Base-by-base conservation (phyloP, 1,140 invertebrate genomes). In the Antheraea pernyi region DNA sequence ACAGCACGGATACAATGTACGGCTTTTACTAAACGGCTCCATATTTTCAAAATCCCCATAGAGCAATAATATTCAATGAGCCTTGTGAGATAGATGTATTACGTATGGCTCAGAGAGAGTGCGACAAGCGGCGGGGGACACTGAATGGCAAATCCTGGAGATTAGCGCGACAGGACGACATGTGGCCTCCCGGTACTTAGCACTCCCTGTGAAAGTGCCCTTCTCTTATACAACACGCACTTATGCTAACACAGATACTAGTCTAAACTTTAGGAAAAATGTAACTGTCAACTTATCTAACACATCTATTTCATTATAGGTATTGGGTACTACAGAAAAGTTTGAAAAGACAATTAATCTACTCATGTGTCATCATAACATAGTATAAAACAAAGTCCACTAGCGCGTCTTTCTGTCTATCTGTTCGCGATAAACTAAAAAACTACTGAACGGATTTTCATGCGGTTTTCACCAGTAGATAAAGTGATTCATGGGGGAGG, bases 1-100 rank as follows among this genome's bases (percentile, higher is more conserved):
- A 82, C 75, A 78, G 82, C 82, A 86, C 83, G 82, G 88, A 91
- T 91, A 92, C 91, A 92, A 88, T 91, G 86, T 91, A 86, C 82
- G 84, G 89, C 86, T 91, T 88, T 88, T 80, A 85, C 84, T 92
- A 92, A 91, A 91, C 88, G 89, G 85, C 83, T 93, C 86, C 92
- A 93, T 92, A 92, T 93, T 92, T 92, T 91, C 88, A 92, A 92
- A 91, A 93, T 93, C 91, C 84, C 85, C 82, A 89, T 91, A 92
- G 92, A 92, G 91, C 92, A 93, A 93, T 92, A 91, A 90, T 92
- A 93, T 93, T 92, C 92, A 91, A 93, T 91, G 86, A 89, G 83
- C 70, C 81, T 82, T 77, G 78, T 74, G 86, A 88, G 85, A 92
- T 73, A 76, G 84, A 80, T 75, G 74, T 86, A 89, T 80, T 73